Conservation (phyloP, 64 coral and sea anemone genomes). For the Stichodactyla mertensii region DNA sequence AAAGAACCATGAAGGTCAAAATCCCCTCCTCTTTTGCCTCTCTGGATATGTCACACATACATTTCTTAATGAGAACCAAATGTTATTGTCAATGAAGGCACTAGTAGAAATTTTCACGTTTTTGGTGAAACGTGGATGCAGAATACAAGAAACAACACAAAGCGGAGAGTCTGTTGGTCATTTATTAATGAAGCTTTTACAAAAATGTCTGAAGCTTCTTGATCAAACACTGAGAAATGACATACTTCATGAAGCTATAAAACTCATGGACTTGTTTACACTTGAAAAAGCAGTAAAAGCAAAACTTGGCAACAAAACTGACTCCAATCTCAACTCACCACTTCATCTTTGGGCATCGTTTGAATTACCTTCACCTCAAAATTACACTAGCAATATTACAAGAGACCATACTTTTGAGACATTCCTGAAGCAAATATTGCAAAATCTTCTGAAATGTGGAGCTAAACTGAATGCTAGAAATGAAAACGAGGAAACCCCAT, state of each 20-base stretch:
- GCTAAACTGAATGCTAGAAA: conserved; percentile 9
- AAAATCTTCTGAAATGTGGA: neutral
- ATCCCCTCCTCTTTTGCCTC: neutral
- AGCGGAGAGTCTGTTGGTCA: neutral
- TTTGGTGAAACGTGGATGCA: neutral
- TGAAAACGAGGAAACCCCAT: conserved; percentile 7
- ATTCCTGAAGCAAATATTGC: neutral
- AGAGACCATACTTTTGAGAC: neutral
- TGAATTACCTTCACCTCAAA: neutral
- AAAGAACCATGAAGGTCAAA: neutral
- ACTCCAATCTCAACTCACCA: conserved; percentile 3
- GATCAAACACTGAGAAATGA: neutral
- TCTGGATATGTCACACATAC: neutral
- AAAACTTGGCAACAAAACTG: neutral
- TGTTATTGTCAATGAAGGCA: neutral
- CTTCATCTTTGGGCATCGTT: neutral
- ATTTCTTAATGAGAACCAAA: no score
- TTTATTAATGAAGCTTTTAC: neutral
- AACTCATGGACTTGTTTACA: neutral
- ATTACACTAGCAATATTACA: neutral
- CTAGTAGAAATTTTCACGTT: neutral
- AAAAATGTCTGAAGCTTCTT: neutral
- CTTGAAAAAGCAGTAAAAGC: neutral
- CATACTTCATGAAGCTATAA: neutral
- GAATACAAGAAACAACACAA: neutral